A percentile compares a stretch with the other conserved stretches of the same genome.
Evolutionary conservation across 1,140 invertebrate species (phyloP).

Genomic region (Oedothorax gibbosus): DNA sequence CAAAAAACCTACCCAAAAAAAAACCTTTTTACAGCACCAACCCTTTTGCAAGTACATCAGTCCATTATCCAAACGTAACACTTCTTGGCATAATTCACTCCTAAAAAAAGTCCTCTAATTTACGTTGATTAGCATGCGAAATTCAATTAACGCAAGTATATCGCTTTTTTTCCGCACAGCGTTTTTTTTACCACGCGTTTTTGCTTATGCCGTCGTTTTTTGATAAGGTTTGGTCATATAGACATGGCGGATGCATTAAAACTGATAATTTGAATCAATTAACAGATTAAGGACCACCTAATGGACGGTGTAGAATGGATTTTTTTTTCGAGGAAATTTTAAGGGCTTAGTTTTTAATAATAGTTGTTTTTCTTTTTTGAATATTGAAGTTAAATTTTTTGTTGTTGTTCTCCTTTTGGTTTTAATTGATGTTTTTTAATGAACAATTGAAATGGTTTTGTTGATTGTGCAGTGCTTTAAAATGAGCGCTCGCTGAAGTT

Average conservation of each 20-base stretch:
- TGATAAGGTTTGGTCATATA: constrained; percentile 40
- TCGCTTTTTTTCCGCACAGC: not conserved
- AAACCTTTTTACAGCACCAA: not conserved
- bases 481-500: too few relatives aligned
- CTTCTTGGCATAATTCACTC: not conserved
- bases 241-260: constrained; percentile 43
- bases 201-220: not conserved
- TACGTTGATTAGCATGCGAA: constrained; percentile 59
- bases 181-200: constrained; percentile 10
- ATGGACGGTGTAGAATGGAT: constrained; percentile 13
- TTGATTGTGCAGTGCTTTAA: too few relatives aligned
- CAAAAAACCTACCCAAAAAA: not conserved
- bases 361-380: too few relatives aligned
- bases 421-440: too few relatives aligned
- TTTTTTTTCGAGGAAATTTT: too few relatives aligned
- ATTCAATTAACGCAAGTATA: constrained; percentile 50
- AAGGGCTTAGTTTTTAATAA: too few relatives aligned
- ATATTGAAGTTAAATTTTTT: too few relatives aligned
- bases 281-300: constrained; percentile 54
- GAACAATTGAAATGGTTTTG: too few relatives aligned
- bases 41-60: not conserved
- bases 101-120: constrained; percentile 49
- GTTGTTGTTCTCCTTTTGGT: too few relatives aligned
- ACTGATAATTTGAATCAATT: constrained; percentile 62
- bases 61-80: not conserved